Base-by-base conservation (phyloP, 2,113 vertebrate species). In the Reinhardtius hippoglossoides region DNA sequence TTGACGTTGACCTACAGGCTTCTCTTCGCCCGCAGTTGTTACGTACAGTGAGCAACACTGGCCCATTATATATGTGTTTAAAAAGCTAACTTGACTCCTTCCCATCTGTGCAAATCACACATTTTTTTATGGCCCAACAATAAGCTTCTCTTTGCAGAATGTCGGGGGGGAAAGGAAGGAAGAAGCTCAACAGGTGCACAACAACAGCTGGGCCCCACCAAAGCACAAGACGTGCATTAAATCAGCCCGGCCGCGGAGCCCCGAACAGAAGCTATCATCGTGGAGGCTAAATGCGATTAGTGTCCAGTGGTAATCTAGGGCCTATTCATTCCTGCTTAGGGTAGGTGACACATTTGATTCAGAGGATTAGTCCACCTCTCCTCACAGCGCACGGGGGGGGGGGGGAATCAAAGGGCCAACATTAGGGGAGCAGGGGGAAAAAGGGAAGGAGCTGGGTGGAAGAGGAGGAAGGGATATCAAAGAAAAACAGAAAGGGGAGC, bases 301-400 rank as follows among this genome's bases (percentile, higher is more conserved):
- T 76, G 80, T 87, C 88, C 71, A 9, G 64, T 57, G 78, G 87
- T 88, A 86, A 90, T 91, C 88, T 88, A 64, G 46, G 68, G 61
- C 66, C 90, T 84, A 89, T 91, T 87, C 88, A 82, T 82, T 84
- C 73, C 76, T 52, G 73, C 73, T 88, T 56, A 56, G 83, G 60
- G 72, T 50, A 89, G 82, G 84, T 87, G 88, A 91, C 87, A 91
- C 87, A 72, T 82, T 83, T 77, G 75, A 90, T 90, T 91, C 83
- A 78, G 71, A 31, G 90, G 87, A 92, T 92, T 90, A 91, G 85
- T 82, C 76, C 71, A 83, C 81, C 85, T 85, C 87, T 83, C 50
- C 78, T 71, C 37, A 0, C 12, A 6, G 67, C 3, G 80, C 59
- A 46, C 1, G 55, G 73, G 73, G 55, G 63, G 73, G 55, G 63